Evolutionary conservation across 2,888 invertebrate genomes (phyloP).

Genomic region (Punctoribates punctum): DNA sequence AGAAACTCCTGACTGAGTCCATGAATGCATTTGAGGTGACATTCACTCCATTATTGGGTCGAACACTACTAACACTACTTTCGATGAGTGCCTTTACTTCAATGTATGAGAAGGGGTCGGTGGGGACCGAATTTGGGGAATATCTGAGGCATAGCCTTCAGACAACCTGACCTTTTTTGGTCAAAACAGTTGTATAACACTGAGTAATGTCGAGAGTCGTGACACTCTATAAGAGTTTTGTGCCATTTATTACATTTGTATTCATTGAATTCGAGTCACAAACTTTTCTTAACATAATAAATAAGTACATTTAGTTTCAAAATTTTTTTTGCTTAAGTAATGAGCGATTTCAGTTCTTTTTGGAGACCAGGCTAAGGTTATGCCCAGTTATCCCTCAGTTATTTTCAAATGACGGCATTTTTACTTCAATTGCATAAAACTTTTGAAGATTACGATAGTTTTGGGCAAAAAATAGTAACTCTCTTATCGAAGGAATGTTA

Average conservation of each 20-base stretch:
- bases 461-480: slow-evolving; percentile 19
- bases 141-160: not conserved
- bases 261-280: too few species aligned
- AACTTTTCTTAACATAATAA: too few species aligned
- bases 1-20: not conserved
- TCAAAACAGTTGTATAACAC: slow-evolving; percentile 8
- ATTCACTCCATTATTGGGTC: slow-evolving; percentile 22
- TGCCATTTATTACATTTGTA: too few species aligned
- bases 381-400: not conserved
- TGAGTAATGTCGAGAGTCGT: too few species aligned
- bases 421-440: slow-evolving; percentile 22
- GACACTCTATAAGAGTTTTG: too few species aligned
- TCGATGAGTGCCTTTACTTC: not conserved
- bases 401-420: not conserved
- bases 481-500: slow-evolving; percentile 8
- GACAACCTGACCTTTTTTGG: slow-evolving; percentile 33
- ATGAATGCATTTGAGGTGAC: not conserved
- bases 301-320: too few species aligned
- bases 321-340: too few species aligned
- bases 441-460: not conserved
- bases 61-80: not conserved
- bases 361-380: too few species aligned
- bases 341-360: too few species aligned
- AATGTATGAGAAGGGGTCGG: not conserved
- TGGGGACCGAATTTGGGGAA: slow-evolving; percentile 6